phyloP scores from a whole-genome alignment of 2,113 vertebrate species.

The Cepphus grylle region DNA sequence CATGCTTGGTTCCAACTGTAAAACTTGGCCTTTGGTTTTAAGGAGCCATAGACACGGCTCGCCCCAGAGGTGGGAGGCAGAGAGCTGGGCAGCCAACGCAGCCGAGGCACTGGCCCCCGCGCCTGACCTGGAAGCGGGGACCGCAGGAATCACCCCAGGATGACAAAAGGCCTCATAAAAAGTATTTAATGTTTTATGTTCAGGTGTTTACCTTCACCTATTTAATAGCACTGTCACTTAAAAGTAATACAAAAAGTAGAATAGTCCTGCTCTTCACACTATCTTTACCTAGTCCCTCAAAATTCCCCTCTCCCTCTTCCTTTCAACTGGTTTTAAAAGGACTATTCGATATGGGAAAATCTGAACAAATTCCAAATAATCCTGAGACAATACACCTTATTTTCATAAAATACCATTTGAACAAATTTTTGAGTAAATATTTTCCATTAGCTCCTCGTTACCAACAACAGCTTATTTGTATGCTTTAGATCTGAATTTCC shows the following conservation, averaged over 20 bases:
- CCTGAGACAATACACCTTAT: neutral
- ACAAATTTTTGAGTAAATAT: fast-evolving
- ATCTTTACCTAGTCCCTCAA: neutral
- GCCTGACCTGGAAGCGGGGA: neutral
- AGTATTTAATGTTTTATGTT: neutral
- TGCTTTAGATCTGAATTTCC: neutral
- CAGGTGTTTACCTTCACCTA: neutral
- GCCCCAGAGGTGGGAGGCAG: neutral
- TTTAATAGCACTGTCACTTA: neutral
- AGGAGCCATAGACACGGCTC: neutral
- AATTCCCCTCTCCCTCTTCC: neutral
- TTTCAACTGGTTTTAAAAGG: neutral
- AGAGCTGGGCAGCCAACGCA: neutral
- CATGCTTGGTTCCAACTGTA: neutral
- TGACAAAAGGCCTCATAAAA: neutral
- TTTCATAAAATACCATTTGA: neutral
- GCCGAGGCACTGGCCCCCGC: neutral
- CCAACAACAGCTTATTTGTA: neutral
- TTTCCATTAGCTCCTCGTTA: neutral
- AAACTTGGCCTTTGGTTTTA: neutral
- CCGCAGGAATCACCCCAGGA: neutral
- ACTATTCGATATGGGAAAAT: neutral
- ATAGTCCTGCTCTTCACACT: neutral
- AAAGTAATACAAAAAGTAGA: neutral
- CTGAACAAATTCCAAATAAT: neutral